Percentiles rank a stretch among this genome's conserved stretches.
Conservation (phyloP, 1,140 invertebrate genomes). For the Paramacrobiotus metropolitanus region DNA sequence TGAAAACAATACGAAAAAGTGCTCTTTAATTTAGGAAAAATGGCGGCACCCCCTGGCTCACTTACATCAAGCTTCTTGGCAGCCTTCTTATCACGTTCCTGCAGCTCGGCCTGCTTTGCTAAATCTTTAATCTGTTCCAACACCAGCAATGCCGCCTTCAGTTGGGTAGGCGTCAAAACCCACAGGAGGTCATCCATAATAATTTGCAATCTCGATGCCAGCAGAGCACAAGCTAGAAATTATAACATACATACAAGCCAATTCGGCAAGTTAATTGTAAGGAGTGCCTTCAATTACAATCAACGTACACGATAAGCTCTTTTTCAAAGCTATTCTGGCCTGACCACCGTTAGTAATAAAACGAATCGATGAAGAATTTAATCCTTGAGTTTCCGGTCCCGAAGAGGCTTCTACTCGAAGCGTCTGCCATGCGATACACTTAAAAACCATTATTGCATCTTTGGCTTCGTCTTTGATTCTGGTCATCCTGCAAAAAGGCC, state of each 20-base stretch:
- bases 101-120: conserved; percentile 53
- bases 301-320: neutral
- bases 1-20: too few species aligned
- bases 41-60: too few species aligned
- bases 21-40: too few species aligned
- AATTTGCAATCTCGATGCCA: conserved; percentile 69
- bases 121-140: conserved; percentile 63
- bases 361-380: conserved; percentile 10
- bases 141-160: conserved; percentile 80
- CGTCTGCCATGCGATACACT: conserved; percentile 91
- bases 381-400: neutral
- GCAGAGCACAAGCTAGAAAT: conserved; percentile 61
- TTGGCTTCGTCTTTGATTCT: conserved; percentile 63
- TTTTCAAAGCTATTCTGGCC: neutral
- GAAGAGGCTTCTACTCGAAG: conserved; percentile 65
- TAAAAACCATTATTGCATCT: conserved; percentile 80
- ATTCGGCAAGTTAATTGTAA: neutral
- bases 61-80: conserved; percentile 59
- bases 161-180: conserved; percentile 86
- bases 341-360: conserved; percentile 4
- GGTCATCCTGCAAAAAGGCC: conserved; percentile 33
- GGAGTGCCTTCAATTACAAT: too few species aligned
- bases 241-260: conserved; percentile 12
- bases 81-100: conserved; percentile 58
- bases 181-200: conserved; percentile 90